phyloP scores from a whole-genome alignment of 2,888 invertebrate genomes.

The Leptothorax acervorum region DNA sequence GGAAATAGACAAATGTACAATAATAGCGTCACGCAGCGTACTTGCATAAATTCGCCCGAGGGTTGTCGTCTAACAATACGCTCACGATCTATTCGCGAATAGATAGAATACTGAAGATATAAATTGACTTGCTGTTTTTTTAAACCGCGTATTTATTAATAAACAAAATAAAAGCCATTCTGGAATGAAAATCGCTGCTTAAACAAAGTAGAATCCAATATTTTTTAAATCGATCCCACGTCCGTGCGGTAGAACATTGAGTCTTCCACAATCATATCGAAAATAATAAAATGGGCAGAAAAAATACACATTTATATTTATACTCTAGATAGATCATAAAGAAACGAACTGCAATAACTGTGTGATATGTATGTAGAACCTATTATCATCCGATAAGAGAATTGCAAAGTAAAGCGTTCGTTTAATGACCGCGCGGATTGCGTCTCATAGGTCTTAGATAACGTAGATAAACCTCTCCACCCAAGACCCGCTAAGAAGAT shows the following conservation, averaged over 20 bases:
- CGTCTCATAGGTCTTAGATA: background rate
- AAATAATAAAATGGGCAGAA: background rate
- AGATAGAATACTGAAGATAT: background rate
- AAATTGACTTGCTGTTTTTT: conserved; percentile 17
- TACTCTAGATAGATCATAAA: background rate
- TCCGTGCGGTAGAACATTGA: background rate
- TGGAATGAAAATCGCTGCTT: background rate
- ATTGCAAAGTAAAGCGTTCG: background rate
- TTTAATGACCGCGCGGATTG: background rate
- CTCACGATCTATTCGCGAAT: conserved; percentile 23
- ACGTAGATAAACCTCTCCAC: background rate
- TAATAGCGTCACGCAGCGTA: conserved; percentile 39
- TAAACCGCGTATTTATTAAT: conserved; percentile 31
- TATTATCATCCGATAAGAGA: background rate
- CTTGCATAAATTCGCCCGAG: conserved; percentile 41
- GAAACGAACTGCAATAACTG: background rate
- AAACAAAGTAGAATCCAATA: background rate
- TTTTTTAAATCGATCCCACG: background rate
- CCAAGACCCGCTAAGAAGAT: background rate
- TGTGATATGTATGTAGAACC: background rate
- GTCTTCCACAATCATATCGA: conserved; percentile 2
- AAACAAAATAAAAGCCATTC: conserved; percentile 3
- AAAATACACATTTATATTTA: conserved; percentile 24
- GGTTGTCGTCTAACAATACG: conserved; percentile 39
- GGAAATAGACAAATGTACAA: conserved; percentile 55